A percentile compares a stretch with the other conserved stretches of the same genome.
Evolutionary conservation across 2,113 vertebrate species (phyloP).

Genomic region (Peromyscus polionotus): DNA sequence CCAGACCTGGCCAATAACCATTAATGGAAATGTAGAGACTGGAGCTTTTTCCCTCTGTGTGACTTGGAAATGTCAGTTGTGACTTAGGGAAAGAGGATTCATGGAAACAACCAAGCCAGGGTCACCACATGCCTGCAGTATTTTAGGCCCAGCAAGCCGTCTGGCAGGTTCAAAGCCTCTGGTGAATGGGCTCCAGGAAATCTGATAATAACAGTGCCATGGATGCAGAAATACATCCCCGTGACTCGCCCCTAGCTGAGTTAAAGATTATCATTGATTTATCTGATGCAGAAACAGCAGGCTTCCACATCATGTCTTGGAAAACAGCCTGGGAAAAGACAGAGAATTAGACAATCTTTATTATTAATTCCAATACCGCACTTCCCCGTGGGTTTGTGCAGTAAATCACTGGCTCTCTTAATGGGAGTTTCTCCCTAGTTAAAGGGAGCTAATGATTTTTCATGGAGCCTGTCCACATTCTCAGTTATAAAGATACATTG

Average conservation of each 20-base stretch:
- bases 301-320: constrained; percentile 63
- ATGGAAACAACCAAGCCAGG: constrained; percentile 31
- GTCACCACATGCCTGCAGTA: background rate
- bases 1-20: background rate
- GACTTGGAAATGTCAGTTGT: background rate
- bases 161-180: constrained; percentile 43
- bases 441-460: constrained; percentile 56
- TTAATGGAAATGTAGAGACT: background rate
- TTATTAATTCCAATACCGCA: constrained; percentile 72
- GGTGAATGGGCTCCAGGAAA: constrained; percentile 55
- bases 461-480: background rate
- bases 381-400: constrained; percentile 12
- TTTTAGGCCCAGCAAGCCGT: constrained; percentile 58
- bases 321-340: constrained; percentile 61
- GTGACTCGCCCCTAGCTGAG: constrained; percentile 43
- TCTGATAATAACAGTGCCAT: background rate
- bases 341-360: constrained; percentile 59
- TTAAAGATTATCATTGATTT: constrained; percentile 76
- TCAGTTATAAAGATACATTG: constrained; percentile 14
- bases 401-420: constrained; percentile 44
- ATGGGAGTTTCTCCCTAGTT: constrained; percentile 42
- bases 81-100: constrained; percentile 43
- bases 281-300: constrained; percentile 69
- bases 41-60: background rate
- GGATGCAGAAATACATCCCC: background rate